Conservation (phyloP, 2,888 invertebrate species). For the Ormia ochracea region DNA sequence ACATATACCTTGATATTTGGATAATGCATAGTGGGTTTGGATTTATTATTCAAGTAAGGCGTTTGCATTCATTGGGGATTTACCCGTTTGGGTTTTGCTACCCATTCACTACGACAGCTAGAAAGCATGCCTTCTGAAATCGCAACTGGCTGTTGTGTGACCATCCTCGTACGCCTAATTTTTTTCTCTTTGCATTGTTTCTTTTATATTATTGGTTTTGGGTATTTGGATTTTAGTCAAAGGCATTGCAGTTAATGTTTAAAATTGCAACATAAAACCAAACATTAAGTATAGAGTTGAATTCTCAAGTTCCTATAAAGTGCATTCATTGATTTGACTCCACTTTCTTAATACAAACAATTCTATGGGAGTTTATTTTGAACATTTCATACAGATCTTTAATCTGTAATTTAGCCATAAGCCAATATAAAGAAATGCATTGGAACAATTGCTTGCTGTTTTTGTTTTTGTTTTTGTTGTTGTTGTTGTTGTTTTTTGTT, state of each 20-base stretch:
- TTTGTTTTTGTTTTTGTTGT: too few species aligned
- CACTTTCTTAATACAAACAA: not conserved
- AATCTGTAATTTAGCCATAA: slow-evolving; percentile 60
- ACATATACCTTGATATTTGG: too few species aligned
- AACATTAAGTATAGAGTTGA: not conserved
- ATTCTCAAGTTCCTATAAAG: not conserved
- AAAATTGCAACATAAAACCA: not conserved
- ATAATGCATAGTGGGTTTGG: too few species aligned
- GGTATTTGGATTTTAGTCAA: not conserved
- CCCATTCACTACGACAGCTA: too few species aligned
- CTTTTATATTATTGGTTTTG: slow-evolving; percentile 2
- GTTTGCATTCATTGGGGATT: too few species aligned
- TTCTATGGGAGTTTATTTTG: slow-evolving; percentile 47
- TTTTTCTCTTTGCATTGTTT: not conserved
- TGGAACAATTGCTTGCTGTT: not conserved
- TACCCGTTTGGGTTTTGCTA: not conserved
- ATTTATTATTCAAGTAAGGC: too few species aligned
- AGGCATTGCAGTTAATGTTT: slow-evolving; percentile 28
- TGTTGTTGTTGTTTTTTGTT: too few species aligned
- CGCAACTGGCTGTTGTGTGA: not conserved
- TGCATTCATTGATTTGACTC: slow-evolving; percentile 21
- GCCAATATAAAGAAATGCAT: slow-evolving; percentile 40
- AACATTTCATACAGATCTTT: slow-evolving; percentile 53
- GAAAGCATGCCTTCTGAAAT: too few species aligned
- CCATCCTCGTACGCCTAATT: not conserved